phyloP scores from a whole-genome alignment of 2,797 vertebrate species.

The Fringilla coelebs region DNA sequence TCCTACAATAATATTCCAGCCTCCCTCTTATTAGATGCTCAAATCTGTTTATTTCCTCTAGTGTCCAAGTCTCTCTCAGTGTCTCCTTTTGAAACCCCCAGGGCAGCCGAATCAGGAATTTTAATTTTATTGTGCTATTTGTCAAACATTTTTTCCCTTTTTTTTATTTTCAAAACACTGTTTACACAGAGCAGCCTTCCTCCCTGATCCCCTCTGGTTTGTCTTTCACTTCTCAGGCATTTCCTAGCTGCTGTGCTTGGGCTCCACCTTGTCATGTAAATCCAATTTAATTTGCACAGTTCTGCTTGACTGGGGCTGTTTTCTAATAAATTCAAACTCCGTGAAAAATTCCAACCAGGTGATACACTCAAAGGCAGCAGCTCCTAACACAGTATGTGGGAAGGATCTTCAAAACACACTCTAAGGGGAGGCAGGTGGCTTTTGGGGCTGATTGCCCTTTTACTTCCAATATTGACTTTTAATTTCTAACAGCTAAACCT shows the following conservation, averaged over 20 bases:
- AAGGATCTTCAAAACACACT: conserved; percentile 33
- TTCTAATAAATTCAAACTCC: conserved; percentile 69
- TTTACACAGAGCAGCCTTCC: conserved; percentile 34
- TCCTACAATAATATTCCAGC: conserved; percentile 53
- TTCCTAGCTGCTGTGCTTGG: conserved; percentile 53
- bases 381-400: neutral
- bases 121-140: conserved; percentile 50
- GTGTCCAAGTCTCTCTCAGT: conserved; percentile 18
- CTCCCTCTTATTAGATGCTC: conserved; percentile 17
- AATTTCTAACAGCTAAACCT: conserved; percentile 63
- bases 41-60: conserved; percentile 66
- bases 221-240: conserved; percentile 43
- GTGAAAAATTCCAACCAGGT: conserved; percentile 76
- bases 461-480: conserved; percentile 64
- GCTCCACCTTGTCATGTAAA: conserved; percentile 70
- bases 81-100: conserved; percentile 41
- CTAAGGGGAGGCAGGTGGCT: conserved; percentile 61
- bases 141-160: neutral
- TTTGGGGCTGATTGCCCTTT: neutral
- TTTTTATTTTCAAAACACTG: neutral
- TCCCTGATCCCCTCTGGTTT: conserved; percentile 1
- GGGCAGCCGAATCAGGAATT: conserved; percentile 30
- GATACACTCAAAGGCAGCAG: conserved; percentile 56
- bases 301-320: conserved; percentile 70
- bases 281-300: conserved; percentile 79